Percentiles rank a stretch among this genome's conserved stretches.
phyloP scores from a whole-genome alignment of 2,888 invertebrate genomes.

The Punctoribates punctum region DNA sequence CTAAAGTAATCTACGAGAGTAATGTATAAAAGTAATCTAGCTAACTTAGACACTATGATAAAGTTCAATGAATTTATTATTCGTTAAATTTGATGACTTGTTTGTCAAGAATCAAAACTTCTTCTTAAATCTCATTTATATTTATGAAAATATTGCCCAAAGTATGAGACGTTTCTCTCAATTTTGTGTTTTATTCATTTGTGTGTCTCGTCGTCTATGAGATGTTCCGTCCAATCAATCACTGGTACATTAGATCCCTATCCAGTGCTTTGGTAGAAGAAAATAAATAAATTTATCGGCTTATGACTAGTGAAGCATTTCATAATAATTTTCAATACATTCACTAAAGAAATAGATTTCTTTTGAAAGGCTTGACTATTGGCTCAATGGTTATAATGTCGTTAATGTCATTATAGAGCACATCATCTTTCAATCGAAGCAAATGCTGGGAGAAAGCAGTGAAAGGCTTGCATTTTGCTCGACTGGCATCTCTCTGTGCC shows the following conservation, averaged over 20 bases:
- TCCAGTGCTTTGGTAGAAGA: background rate
- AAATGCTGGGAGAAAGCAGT: background rate
- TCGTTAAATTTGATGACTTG: too few species aligned
- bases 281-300: constrained; percentile 34
- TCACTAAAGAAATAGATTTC: background rate
- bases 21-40: too few species aligned
- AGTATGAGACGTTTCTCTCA: background rate
- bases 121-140: too few species aligned
- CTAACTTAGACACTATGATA: too few species aligned
- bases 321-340: constrained; percentile 18
- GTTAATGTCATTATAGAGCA: constrained; percentile 25
- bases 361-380: constrained; percentile 22
- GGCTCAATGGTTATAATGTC: constrained; percentile 28
- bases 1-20: too few species aligned
- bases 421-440: constrained; percentile 21
- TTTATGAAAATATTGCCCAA: too few species aligned
- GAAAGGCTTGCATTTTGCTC: constrained; percentile 22
- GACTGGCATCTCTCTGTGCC: constrained; percentile 6
- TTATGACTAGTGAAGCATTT: constrained; percentile 28
- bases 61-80: too few species aligned
- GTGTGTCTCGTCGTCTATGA: background rate
- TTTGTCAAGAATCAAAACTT: too few species aligned
- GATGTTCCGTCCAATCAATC: constrained; percentile 30
- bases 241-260: constrained; percentile 10
- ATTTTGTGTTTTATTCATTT: constrained; percentile 28